Evolutionary conservation across 2,888 invertebrate genomes (phyloP).

Genomic region (Erebia epiphron): DNA sequence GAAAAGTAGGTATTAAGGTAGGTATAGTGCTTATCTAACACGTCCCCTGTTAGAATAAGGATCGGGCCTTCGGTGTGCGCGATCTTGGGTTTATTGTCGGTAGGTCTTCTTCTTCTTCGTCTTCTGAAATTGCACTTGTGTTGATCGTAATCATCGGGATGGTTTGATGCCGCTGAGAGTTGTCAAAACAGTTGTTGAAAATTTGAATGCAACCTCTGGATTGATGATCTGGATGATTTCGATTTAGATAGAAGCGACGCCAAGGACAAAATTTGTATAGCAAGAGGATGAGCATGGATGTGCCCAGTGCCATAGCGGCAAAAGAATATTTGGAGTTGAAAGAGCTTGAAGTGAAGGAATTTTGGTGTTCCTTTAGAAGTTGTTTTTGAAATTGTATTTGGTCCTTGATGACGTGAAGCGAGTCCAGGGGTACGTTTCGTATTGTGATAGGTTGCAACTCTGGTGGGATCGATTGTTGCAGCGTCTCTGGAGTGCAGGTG

Average conservation of each 20-base stretch:
- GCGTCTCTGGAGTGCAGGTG: background rate
- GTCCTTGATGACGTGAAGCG: background rate
- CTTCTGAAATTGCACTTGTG: conserved; percentile 18
- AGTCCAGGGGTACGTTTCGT: background rate
- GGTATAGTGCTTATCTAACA: conserved; percentile 22
- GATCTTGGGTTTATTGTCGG: conserved; percentile 25
- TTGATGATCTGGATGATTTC: background rate
- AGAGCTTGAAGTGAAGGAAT: background rate
- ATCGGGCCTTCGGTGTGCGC: conserved; percentile 29
- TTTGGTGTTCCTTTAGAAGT: background rate
- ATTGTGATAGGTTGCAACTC: background rate
- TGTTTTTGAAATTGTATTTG: background rate
- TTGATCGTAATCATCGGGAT: conserved; percentile 6
- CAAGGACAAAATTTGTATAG: background rate
- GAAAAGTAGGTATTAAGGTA: background rate
- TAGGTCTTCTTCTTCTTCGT: conserved; percentile 22
- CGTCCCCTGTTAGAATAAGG: conserved; percentile 37
- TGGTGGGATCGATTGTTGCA: background rate
- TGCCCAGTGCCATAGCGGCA: background rate
- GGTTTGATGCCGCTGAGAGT: background rate
- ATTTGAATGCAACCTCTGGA: background rate
- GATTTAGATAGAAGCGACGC: background rate
- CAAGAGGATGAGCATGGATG: background rate
- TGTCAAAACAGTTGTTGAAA: background rate
- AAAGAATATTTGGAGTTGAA: background rate